A percentile compares a stretch with the other conserved stretches of the same genome.
These are phyloP conservation scores for Rhimphoctona megacephalus DNA, from an alignment of 2,888 invertebrate species.

Conservation along the genomic window DNA sequence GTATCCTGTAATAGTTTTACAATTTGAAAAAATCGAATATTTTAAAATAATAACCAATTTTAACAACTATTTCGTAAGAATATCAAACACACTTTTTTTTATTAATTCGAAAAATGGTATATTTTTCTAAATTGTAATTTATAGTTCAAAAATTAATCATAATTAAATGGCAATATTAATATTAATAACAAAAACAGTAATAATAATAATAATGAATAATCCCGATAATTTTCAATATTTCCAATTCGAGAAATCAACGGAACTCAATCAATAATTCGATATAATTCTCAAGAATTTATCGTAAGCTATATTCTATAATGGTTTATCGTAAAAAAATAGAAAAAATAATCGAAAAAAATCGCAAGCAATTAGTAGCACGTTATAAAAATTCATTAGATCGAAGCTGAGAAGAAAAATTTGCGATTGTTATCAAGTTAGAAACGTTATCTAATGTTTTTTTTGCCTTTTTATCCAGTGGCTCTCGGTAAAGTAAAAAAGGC, in stretches of 20 bases:
- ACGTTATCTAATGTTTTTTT: background rate
- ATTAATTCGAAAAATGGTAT: too few relatives aligned
- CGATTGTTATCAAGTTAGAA: background rate
- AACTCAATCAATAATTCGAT: background rate
- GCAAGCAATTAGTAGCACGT: slow-evolving; percentile 6
- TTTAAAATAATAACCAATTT: background rate
- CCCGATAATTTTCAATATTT: background rate
- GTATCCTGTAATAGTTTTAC: background rate
- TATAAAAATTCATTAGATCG: background rate
- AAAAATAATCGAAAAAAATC: background rate
- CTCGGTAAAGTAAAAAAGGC: slow-evolving; percentile 87
- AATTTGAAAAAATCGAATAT: background rate
- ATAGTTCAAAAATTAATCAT: too few relatives aligned
- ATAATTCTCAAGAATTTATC: background rate
- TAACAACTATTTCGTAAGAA: too few relatives aligned
- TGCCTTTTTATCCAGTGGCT: slow-evolving; percentile 37
- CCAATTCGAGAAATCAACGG: background rate
- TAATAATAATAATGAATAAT: background rate
- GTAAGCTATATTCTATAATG: background rate
- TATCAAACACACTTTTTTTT: too few relatives aligned
- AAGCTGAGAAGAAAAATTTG: background rate
- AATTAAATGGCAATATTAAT: too few relatives aligned
- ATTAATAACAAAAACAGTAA: background rate
- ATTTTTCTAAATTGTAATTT: too few relatives aligned
- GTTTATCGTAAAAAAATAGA: background rate